phyloP scores from a whole-genome alignment of 2,888 invertebrate species.

The Odontocerum albicorne region DNA sequence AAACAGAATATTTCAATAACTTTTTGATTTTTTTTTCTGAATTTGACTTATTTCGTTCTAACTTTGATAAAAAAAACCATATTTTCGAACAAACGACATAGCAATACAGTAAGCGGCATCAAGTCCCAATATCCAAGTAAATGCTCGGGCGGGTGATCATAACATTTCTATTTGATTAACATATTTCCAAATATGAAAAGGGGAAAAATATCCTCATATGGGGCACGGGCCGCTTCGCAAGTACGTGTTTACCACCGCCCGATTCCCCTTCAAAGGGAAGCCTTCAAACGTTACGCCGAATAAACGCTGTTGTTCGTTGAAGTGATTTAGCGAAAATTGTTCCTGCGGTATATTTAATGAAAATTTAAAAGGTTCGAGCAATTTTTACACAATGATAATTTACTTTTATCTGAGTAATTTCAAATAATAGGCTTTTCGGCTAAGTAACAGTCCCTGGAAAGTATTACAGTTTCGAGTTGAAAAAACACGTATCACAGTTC shows the following conservation, averaged over 20 bases:
- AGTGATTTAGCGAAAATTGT: background rate
- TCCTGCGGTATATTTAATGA: background rate
- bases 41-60: no score
- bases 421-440: background rate
- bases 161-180: constrained; percentile 34
- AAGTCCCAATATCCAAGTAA: background rate
- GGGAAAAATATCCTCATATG: constrained; percentile 26
- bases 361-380: background rate
- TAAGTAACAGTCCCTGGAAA: background rate
- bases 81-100: no score
- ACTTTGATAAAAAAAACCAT: no score
- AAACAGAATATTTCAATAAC: no score
- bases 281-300: background rate
- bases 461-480: no score
- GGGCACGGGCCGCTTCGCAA: constrained; percentile 4
- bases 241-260: background rate
- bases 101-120: no score
- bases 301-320: background rate
- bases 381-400: background rate
- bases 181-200: constrained; percentile 32
- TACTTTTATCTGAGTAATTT: background rate
- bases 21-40: no score
- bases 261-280: background rate
- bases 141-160: constrained; percentile 21
- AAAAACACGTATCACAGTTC: no score